Conservation (phyloP, 2,113 vertebrate species). For the Hippocampus zosterae region DNA sequence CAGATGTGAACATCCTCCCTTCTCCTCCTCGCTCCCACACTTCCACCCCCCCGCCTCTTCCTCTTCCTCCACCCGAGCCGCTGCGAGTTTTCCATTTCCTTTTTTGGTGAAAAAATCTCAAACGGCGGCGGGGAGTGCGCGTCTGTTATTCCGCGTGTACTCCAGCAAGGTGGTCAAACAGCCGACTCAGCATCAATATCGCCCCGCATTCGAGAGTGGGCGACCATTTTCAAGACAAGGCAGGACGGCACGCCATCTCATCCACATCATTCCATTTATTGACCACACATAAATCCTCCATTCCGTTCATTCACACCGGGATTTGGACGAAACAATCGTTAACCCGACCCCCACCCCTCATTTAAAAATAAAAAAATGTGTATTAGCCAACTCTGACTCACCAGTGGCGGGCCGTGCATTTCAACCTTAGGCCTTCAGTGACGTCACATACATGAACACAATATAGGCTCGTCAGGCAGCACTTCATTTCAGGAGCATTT, state of each 20-base stretch:
- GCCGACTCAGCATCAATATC: conserved; percentile 63
- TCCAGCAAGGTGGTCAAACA: conserved; percentile 59
- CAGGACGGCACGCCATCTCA: conserved; percentile 33
- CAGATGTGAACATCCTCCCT: conserved; percentile 83
- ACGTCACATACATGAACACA: no score
- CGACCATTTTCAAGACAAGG: conserved; percentile 16
- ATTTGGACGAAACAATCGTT: conserved; percentile 43
- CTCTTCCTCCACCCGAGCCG: conserved; percentile 48
- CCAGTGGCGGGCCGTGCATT: conserved; percentile 42
- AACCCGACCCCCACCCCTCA: conserved; percentile 20
- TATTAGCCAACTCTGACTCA: conserved; percentile 74
- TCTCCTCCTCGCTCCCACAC: conserved; percentile 55
- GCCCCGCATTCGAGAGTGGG: not conserved
- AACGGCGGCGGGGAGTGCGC: conserved; percentile 68
- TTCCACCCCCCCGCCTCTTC: conserved; percentile 24
- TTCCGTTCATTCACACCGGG: conserved; percentile 30
- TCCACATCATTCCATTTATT: conserved; percentile 65
- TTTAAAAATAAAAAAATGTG: conserved; percentile 28
- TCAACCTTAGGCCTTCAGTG: no score
- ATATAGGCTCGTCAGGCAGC: no score
- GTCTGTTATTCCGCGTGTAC: conserved; percentile 55
- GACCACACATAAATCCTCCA: conserved; percentile 56
- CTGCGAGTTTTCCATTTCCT: conserved; percentile 90
- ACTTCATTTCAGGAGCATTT: no score
- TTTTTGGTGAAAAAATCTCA: conserved; percentile 96